A percentile compares a stretch with the other conserved stretches of the same genome.
Evolutionary conservation across 37 sponge, comb jelly and placozoan genomes (phyloP).

Genomic region (Crambe crambe): DNA sequence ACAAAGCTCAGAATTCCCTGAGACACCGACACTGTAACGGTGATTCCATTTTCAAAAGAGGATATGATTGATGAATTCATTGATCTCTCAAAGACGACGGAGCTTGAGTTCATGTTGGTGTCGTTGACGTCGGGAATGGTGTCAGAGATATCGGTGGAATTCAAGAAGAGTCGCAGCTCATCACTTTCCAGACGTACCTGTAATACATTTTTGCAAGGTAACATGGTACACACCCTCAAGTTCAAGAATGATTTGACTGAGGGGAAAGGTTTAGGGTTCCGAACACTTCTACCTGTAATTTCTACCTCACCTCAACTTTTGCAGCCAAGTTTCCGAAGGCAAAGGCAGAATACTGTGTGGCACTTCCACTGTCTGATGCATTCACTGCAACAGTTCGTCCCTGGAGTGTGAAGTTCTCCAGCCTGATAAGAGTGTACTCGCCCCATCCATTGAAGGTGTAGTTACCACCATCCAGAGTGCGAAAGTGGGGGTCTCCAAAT

Average conservation of each 20-base stretch:
- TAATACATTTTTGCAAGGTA: too few species aligned
- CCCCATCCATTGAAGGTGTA: constrained; percentile 89
- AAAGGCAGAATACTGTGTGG: constrained; percentile 59
- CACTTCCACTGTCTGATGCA: constrained; percentile 9
- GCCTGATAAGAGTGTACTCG: constrained; percentile 40
- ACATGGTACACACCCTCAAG: too few species aligned
- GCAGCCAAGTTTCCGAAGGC: constrained; percentile 14
- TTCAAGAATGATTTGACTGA: too few species aligned
- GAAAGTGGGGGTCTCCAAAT: constrained; percentile 81
- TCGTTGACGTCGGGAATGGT: constrained; percentile 18
- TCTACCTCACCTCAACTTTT: constrained; percentile 31
- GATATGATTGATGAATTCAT: background rate
- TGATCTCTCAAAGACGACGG: constrained; percentile 10
- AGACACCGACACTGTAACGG: constrained; percentile 5
- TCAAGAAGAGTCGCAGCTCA: constrained; percentile 10
- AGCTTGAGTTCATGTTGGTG: background rate
- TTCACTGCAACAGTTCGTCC: constrained; percentile 36
- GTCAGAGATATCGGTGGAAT: constrained; percentile 31
- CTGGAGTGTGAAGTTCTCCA: constrained; percentile 28
- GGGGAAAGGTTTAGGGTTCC: too few species aligned
- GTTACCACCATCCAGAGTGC: constrained; percentile 49
- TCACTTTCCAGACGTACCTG: background rate
- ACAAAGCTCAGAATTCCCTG: constrained; percentile 16
- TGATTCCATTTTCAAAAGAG: constrained; percentile 44
- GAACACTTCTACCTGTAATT: too few species aligned